Conservation (phyloP, 2,797 vertebrate genomes). For the Hyperoplus immaculatus region DNA sequence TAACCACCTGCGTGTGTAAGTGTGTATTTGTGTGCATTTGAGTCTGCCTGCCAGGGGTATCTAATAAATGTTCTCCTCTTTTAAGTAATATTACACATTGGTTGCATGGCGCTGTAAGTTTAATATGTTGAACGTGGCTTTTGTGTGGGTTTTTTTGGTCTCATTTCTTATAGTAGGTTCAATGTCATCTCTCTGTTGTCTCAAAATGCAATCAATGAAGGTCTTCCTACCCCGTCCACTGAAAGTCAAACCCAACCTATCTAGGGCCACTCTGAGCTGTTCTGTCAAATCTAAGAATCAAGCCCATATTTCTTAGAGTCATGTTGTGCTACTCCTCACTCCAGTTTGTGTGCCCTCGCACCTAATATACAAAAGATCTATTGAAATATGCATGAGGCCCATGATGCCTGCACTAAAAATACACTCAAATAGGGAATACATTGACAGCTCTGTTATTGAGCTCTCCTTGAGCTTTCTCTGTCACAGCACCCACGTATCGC, state of each 20-base stretch:
- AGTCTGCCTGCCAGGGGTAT: conserved; percentile 33
- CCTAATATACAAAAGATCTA: conserved; percentile 90
- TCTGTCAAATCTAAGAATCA: conserved; percentile 89
- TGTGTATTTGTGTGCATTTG: conserved; percentile 5
- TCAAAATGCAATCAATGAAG: conserved; percentile 88
- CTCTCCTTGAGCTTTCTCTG: conserved; percentile 88
- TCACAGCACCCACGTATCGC: conserved; percentile 78
- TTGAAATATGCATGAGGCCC: conserved; percentile 91
- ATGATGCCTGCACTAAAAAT: conserved; percentile 90
- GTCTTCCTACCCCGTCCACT: conserved; percentile 83
- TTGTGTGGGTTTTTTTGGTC: conserved; percentile 49
- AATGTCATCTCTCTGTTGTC: conserved; percentile 87
- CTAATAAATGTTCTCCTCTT: conserved; percentile 70
- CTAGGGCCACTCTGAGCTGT: conserved; percentile 79
- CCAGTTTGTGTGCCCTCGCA: conserved; percentile 81
- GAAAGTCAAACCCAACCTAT: conserved; percentile 88
- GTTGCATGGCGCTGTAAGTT: conserved; percentile 55
- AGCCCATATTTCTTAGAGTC: conserved; percentile 90
- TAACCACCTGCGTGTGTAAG: conserved; percentile 30
- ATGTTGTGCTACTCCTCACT: conserved; percentile 86
- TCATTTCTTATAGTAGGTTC: conserved; percentile 72
- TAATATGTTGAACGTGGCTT: conserved; percentile 70
- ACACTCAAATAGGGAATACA: conserved; percentile 90
- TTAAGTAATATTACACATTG: conserved; percentile 64
- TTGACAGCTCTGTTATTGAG: conserved; percentile 91